Evolutionary conservation across 2,113 vertebrate genomes (phyloP), one percentile per base, ranked within the genome.

Genomic region (Menidia beryllina): DNA sequence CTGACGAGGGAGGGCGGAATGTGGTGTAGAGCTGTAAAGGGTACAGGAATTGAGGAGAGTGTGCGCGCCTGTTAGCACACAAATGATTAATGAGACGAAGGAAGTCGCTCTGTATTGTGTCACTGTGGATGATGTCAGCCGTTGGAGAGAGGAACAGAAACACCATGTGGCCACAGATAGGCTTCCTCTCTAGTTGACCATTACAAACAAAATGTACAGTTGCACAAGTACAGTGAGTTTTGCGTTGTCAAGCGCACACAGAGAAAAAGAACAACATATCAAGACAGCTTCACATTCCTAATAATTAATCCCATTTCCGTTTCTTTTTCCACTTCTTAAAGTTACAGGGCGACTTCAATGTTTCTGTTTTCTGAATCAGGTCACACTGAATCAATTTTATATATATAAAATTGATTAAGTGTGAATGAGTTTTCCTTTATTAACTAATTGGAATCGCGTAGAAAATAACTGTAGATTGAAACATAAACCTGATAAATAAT

Each of bases 51-150:
- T 41, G 71, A 39, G 58, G 63, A 62, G 80, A 61, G 57, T 69
- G 72, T 73, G 78, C 17, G 57, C n/a, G 69, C 57, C 67, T 83
- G 82, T 84, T 85, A 78, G 83, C 72, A 36, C 76, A 17, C 63
- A 11, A 75, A 75, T 87, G 86, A 91, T 88, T 90, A 86, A 89
- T 77, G 83, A 65, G 59, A 66, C 3, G 9, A 52, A 89, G 89
- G 91, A 92, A 92, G 91, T 86, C 77, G 61, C 74, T 59, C 23
- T 67, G 72, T 77, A 19, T 48, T 65, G 81, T 88, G 88, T 85
- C 88, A 88, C 74, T 83, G 74, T 47, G 70, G 72, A 88, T 88
- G 86, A 90, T 74, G 88, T 90, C 89, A 90, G 69, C 51, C 54
- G 83, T 79, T 68, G 49, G 83, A 56, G 5, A 34, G 64, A 85